Base-by-base conservation (phyloP, 2,113 vertebrate species). In the Aegithalos caudatus region DNA sequence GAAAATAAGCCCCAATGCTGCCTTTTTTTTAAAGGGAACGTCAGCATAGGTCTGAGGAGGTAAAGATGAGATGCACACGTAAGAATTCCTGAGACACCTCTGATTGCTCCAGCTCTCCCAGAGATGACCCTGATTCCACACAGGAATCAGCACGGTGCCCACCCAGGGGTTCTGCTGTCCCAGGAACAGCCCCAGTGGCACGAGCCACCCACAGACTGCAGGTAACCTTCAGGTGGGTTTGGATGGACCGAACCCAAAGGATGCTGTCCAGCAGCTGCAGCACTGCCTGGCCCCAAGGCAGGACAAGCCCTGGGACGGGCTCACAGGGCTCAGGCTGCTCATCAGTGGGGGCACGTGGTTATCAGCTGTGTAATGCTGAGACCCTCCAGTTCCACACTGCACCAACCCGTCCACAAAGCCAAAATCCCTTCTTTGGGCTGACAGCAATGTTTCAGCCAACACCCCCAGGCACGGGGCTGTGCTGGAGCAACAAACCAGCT, bases 71-170 rank as follows among this genome's bases (percentile, higher is more conserved):
- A 51, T 6, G 38, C 37, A 23, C 37, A 38, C 20, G 44, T 85
- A 92, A 93, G 86, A 91, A 96, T 93, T 81, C 81, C 88, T 86
- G 47, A 29, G 54, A 50, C 48, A 91, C 38, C 93, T 95, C 64
- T 86, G 94, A 81, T 73, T 90, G 84, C 86, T 93, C 85, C 92
- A 88, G 11, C 85, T 95, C 66, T 88, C 61, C 44, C 93, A 81
- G 92, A 90, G 92, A 38, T 86, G 86, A 53, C 12, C 35, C 82
- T 40, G 78, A 20, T 71, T 79, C 79, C 90, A 92, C 76, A 64
- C 80, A 88, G 78, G 82, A 61, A 73, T 21, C 21, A 50, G 61
- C 47, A 62, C 11, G 23, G 62, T 21, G 20, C 77, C 56, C 54
- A 62, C 27, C 70, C 60, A 3, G 2, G 5, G 69, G 27, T 37